Conservation (phyloP, 2,888 invertebrate species). For the Disparrhopalites patrizii region DNA sequence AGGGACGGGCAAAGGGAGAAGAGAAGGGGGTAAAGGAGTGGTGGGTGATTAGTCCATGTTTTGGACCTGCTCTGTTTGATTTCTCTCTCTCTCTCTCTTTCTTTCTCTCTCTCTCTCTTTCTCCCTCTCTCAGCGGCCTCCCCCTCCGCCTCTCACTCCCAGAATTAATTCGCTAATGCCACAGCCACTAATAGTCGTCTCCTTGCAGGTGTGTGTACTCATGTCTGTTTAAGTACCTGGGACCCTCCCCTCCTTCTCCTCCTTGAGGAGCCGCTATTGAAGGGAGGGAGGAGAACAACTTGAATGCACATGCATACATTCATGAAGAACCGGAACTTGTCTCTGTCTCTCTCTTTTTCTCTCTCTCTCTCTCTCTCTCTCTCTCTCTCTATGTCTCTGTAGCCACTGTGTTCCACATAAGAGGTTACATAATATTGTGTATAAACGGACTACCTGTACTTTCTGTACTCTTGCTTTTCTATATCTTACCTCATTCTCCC, state of each 20-base stretch:
- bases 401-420: too few relatives aligned
- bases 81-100: constrained; percentile 20
- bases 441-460: not conserved
- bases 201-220: too few relatives aligned
- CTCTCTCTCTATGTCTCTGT: not conserved
- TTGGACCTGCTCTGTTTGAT: not conserved
- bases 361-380: not conserved
- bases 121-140: not conserved
- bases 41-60: not conserved
- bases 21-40: not conserved
- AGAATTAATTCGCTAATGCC: too few relatives aligned
- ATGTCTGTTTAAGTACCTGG: not conserved
- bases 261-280: too few relatives aligned
- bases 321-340: too few relatives aligned
- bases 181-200: too few relatives aligned
- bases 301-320: too few relatives aligned
- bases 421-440: too few relatives aligned
- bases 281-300: too few relatives aligned
- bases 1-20: constrained; percentile 2
- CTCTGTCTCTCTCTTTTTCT: too few relatives aligned
- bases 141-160: not conserved
- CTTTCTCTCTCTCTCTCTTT: not conserved
- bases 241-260: not conserved
- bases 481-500: not conserved
- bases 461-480: not conserved